Evolutionary conservation across 2,888 invertebrate genomes (phyloP), one percentile per base, ranked within the genome.

Genomic region (Pycnomerus fuliginosus): DNA sequence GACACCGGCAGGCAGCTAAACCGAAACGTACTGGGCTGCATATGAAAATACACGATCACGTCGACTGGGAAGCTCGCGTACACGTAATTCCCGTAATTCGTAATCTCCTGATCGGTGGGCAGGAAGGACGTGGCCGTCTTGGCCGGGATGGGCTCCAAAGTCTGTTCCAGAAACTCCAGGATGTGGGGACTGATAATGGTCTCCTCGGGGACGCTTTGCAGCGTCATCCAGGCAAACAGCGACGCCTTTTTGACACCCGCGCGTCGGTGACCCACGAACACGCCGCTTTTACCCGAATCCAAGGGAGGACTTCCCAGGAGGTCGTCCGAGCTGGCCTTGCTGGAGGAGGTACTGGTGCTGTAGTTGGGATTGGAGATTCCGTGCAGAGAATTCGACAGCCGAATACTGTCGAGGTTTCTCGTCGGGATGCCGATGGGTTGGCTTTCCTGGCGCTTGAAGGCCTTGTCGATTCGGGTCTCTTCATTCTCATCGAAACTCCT

Each of bases 171-270:
- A 72, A 98, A 99, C 72, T 97, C 95, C 37, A 99, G 77, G 57
- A 99, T 90, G 63, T 95, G 94, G 0, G 99, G 98, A 56, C 93
- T 95, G 65, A 99, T 93, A 56, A 97, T 87, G 15, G 98, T 98
- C 74, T 98, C 97, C 68, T 93, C 95, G 0, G 98, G 97, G 59
- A 98, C 92, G 64, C 94, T 93, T 73, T 98, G 95, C 52, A 99
- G 74, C 1, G 95, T 96, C 79, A 96, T 87, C 91, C 96, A 97
- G 1, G 92, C 87, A 76, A 94, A 90, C 53, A 98, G 74, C 50
- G 89, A 89, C 42, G 88, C 97, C 69, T 87, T 92, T 74, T 92
- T 97, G 40, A 80, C 82, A 53, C 47, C 47, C 7, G 28, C 30
- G 8, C 40, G 79, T 11, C 43, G 12, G 14, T 34, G 24, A 7